phyloP scores from a whole-genome alignment of 92 coral and sea anemone genomes.

The Porites rus region DNA sequence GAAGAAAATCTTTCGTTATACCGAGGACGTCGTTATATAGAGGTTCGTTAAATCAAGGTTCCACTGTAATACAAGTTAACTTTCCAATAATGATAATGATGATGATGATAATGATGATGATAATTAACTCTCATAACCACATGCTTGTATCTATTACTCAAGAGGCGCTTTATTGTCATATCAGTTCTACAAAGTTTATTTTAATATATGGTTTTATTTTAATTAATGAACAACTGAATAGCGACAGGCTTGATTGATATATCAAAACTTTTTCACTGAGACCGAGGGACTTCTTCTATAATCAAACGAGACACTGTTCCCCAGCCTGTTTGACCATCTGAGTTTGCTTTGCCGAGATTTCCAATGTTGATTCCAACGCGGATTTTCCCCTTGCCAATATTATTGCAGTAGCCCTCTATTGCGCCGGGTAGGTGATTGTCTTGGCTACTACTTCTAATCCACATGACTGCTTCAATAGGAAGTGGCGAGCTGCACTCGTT shows the following conservation, averaged over 20 bases:
- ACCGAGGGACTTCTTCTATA: constrained; percentile 40
- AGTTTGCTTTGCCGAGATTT: constrained; percentile 1
- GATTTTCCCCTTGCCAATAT: constrained; percentile 26
- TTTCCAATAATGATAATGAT: too few species aligned
- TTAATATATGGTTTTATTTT: neutral
- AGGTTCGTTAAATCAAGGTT: too few species aligned
- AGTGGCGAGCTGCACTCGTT: constrained; percentile 34
- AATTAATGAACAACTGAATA: neutral
- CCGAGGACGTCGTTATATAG: too few species aligned
- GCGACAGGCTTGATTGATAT: neutral
- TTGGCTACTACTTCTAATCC: neutral
- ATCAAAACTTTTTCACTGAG: neutral
- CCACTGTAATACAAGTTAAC: too few species aligned
- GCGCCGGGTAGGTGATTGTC: constrained; percentile 15
- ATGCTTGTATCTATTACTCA: too few species aligned
- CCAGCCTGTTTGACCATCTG: constrained; percentile 35
- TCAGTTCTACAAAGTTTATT: too few species aligned
- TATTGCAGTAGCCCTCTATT: constrained; percentile 45
- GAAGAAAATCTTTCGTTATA: too few species aligned
- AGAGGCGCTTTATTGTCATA: too few species aligned
- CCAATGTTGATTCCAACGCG: constrained; percentile 42
- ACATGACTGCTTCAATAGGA: constrained; percentile 23
- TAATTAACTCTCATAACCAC: too few species aligned
- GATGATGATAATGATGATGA: too few species aligned
- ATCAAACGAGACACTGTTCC: constrained; percentile 35